Evolutionary conservation across 2,888 invertebrate species (phyloP).

Genomic region (Neuroscelio doddi): DNA sequence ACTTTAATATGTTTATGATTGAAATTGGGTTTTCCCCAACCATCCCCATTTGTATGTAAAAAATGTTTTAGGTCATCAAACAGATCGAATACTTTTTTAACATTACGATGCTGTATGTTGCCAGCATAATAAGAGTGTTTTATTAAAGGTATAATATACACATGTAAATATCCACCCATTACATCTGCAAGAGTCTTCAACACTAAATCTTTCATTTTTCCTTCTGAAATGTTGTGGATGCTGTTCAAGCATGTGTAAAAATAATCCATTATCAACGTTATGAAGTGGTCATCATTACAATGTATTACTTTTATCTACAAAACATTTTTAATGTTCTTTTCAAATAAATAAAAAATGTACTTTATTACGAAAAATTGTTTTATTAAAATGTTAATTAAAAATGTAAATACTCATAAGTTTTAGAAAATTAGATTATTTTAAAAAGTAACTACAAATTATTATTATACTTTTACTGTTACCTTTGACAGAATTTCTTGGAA

Average conservation of each 20-base stretch:
- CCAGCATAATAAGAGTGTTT: slow-evolving; percentile 79
- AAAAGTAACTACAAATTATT: too few species aligned
- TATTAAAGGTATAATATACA: slow-evolving; percentile 76
- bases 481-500: slow-evolving; percentile 66
- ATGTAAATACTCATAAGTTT: too few species aligned
- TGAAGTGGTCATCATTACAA: slow-evolving; percentile 60
- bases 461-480: too few species aligned
- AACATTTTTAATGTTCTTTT: slow-evolving; percentile 5
- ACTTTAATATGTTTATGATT: slow-evolving; percentile 33
- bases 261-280: slow-evolving; percentile 63
- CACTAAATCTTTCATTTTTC: slow-evolving; percentile 63
- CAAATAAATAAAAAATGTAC: slow-evolving; percentile 2
- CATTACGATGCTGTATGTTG: slow-evolving; percentile 74
- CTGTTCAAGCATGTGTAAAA: slow-evolving; percentile 62
- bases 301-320: slow-evolving; percentile 57
- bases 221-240: slow-evolving; percentile 58
- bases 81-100: slow-evolving; percentile 74
- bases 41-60: slow-evolving; percentile 76
- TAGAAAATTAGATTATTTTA: too few species aligned
- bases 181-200: slow-evolving; percentile 72
- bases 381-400: neutral
- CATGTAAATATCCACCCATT: slow-evolving; percentile 77
- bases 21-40: slow-evolving; percentile 73
- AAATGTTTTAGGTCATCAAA: slow-evolving; percentile 76
- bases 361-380: neutral